phyloP scores from a whole-genome alignment of 2,113 vertebrate species.

The Megalops atlanticus region DNA sequence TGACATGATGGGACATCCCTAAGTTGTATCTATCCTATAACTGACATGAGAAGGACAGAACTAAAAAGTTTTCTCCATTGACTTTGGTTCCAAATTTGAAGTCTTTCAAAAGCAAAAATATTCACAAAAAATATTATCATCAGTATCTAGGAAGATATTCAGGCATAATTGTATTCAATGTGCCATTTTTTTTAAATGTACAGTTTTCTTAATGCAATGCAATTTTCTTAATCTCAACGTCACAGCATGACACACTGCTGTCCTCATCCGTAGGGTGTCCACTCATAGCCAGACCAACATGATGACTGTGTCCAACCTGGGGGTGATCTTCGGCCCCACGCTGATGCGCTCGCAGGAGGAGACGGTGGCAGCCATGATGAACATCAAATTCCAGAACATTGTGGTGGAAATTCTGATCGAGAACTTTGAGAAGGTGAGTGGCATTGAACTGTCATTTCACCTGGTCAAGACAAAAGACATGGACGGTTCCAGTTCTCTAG shows the following conservation, averaged over 20 bases:
- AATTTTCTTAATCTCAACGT: not conserved
- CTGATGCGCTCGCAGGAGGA: constrained; percentile 96
- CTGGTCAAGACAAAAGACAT: not conserved
- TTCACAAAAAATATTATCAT: too few relatives aligned
- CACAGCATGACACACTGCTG: not conserved
- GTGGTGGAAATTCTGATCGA: constrained; percentile 97
- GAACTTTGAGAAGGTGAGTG: constrained; percentile 87
- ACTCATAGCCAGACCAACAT: constrained; percentile 90
- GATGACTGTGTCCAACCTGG: constrained; percentile 97
- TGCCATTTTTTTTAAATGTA: too few relatives aligned
- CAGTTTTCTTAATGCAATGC: too few relatives aligned
- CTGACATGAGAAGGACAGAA: not conserved
- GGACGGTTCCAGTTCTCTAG: not conserved
- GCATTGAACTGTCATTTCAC: constrained; percentile 1
- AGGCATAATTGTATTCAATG: too few relatives aligned
- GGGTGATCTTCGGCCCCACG: constrained; percentile 95
- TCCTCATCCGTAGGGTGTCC: constrained; percentile 78
- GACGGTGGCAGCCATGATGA: constrained; percentile 98
- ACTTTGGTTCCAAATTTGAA: too few relatives aligned
- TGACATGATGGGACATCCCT: not conserved
- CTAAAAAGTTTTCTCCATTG: not conserved
- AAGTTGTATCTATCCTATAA: not conserved
- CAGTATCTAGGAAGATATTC: not conserved
- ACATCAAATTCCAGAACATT: constrained; percentile 98
- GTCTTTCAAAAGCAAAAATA: not conserved